phyloP scores from a whole-genome alignment of 2,113 vertebrate species.

The Crotalus tigris region DNA sequence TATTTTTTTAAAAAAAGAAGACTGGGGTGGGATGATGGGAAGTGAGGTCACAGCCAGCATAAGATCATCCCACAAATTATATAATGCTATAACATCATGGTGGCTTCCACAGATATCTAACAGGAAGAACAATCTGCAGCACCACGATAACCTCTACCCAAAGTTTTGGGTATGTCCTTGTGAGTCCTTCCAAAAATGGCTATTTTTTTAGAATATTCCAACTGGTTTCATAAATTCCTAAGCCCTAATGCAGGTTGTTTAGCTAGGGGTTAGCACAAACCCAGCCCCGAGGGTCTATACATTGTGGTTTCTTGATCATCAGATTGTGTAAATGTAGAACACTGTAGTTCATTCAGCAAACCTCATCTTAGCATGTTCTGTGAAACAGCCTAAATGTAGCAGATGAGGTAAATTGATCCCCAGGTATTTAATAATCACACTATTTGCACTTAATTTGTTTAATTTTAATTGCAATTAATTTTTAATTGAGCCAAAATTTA shows the following conservation, averaged over 20 bases:
- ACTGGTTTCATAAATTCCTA: neutral
- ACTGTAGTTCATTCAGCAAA: neutral
- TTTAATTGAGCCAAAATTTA: neutral
- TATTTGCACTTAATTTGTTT: neutral
- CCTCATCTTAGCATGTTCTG: neutral
- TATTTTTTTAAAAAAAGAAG: neutral
- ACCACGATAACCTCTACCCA: neutral
- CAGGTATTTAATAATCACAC: neutral
- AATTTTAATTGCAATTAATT: neutral
- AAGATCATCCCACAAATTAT: neutral
- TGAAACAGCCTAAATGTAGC: neutral
- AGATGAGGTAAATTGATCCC: neutral
- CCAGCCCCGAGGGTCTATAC: neutral
- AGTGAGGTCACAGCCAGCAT: neutral
- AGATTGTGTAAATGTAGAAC: neutral
- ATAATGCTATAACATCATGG: neutral
- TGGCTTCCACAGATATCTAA: neutral
- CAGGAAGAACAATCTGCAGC: neutral
- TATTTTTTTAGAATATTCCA: neutral
- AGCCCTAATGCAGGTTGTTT: neutral
- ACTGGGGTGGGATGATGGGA: neutral
- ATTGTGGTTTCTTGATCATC: neutral
- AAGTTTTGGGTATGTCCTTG: neutral
- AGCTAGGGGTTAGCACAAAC: neutral
- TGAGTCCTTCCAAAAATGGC: neutral